Percentiles rank a stretch among this genome's conserved stretches.
Conservation (phyloP, 1,140 invertebrate species). For the Ceratina japonica region DNA sequence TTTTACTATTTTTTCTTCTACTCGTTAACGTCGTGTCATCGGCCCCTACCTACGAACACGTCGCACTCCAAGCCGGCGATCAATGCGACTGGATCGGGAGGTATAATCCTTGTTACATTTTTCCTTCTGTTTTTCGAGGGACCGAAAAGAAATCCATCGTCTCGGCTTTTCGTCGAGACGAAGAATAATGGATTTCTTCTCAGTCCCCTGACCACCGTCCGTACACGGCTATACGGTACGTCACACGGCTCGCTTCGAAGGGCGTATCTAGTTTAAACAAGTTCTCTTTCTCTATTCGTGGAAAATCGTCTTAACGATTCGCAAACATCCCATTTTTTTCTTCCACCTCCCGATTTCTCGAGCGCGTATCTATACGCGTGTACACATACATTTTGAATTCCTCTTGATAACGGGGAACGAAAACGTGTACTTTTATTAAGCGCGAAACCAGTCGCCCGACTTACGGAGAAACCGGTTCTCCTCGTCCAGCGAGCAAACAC, state of each 20-base stretch:
- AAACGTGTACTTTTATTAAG: slow-evolving; percentile 72
- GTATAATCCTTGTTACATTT: slow-evolving; percentile 46
- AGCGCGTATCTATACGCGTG: not conserved
- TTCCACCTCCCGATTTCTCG: not conserved
- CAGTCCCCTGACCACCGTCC: too few species aligned
- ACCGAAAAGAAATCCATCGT: too few species aligned
- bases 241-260: too few species aligned
- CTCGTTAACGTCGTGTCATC: slow-evolving; percentile 55
- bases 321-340: not conserved
- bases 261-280: too few species aligned
- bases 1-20: slow-evolving; percentile 51
- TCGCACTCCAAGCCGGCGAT: slow-evolving; percentile 69
- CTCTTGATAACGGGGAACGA: slow-evolving; percentile 52
- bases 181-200: too few species aligned
- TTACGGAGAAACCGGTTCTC: slow-evolving; percentile 68
- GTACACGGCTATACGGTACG: too few species aligned
- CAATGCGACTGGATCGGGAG: slow-evolving; percentile 78
- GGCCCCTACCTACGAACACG: slow-evolving; percentile 68
- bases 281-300: too few species aligned
- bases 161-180: too few species aligned
- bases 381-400: not conserved
- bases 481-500: slow-evolving; percentile 22
- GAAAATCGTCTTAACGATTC: too few species aligned
- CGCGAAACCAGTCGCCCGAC: slow-evolving; percentile 71
- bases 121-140: too few species aligned